Conservation (phyloP, 2,113 vertebrate species). For the Sinosuthora webbiana region DNA sequence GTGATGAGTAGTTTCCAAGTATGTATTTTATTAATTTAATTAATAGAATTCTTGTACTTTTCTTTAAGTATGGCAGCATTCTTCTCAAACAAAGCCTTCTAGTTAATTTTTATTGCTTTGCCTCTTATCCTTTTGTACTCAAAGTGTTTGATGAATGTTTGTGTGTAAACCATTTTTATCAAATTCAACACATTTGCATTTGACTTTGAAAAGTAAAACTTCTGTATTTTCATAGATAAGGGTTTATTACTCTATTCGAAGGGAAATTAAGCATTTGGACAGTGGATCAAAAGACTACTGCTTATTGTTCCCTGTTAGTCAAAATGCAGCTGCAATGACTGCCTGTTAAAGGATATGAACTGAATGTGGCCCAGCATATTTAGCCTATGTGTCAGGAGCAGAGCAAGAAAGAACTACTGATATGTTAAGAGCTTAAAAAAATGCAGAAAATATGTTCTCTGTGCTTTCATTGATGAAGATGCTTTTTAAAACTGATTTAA, state of each 20-base stretch:
- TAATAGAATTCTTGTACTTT: not conserved
- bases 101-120: not conserved
- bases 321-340: not conserved
- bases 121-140: not conserved
- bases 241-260: not conserved
- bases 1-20: not conserved
- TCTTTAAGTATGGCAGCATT: not conserved
- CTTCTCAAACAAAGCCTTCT: not conserved
- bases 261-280: not conserved
- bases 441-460: not conserved
- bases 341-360: not conserved
- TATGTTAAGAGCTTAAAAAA: not conserved
- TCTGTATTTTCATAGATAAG: conserved; percentile 2
- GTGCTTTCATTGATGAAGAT: not conserved
- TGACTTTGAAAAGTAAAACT: conserved; percentile 2
- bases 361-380: not conserved
- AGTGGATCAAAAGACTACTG: not conserved
- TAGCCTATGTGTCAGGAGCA: not conserved
- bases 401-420: not conserved
- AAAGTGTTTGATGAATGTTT: not conserved
- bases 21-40: not conserved
- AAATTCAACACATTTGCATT: not conserved
- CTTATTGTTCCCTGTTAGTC: not conserved
- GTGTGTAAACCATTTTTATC: not conserved
- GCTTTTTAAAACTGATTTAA: not conserved